Percentiles rank a stretch among this genome's conserved stretches.
Evolutionary conservation across 1,140 invertebrate genomes (phyloP).

Genomic region (Listronotus bonariensis): DNA sequence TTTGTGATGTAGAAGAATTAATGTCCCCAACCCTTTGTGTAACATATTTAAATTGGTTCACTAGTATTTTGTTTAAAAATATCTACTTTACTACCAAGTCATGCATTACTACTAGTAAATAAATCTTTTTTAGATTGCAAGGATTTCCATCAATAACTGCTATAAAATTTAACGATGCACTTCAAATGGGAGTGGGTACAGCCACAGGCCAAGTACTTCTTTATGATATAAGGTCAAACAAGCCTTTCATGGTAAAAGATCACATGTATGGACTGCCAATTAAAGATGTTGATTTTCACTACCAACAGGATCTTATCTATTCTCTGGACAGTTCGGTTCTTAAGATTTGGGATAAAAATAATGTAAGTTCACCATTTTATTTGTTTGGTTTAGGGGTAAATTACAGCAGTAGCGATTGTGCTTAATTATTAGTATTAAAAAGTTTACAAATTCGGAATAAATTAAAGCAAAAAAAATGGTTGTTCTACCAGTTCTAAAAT

Average conservation of each 20-base stretch:
- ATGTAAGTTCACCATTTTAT: conserved; percentile 63
- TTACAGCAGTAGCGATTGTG: no score
- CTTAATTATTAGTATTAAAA: no score
- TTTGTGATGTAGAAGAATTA: no score
- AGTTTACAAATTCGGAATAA: no score
- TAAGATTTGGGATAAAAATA: conserved; percentile 94
- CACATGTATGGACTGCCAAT: conserved; percentile 95
- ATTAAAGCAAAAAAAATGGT: no score
- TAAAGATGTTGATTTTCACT: conserved; percentile 86
- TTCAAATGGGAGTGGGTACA: conserved; percentile 90
- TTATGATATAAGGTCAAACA: conserved; percentile 92
- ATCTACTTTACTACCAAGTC: no score
- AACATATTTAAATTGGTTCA: no score
- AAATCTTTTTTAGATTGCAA: conserved; percentile 59
- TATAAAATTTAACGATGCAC: conserved; percentile 78
- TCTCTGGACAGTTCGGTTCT: conserved; percentile 91
- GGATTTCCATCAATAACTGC: conserved; percentile 79
- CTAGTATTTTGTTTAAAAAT: no score
- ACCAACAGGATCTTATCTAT: conserved; percentile 79
- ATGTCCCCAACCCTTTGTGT: no score
- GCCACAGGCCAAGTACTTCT: conserved; percentile 90
- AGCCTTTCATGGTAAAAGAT: conserved; percentile 90
- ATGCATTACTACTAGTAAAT: background rate
- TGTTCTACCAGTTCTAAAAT: no score
- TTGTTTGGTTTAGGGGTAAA: no score